Percentiles rank a stretch among this genome's conserved stretches.
Evolutionary conservation across 2,113 vertebrate species (phyloP).

Genomic region (Cygnus buccinator): DNA sequence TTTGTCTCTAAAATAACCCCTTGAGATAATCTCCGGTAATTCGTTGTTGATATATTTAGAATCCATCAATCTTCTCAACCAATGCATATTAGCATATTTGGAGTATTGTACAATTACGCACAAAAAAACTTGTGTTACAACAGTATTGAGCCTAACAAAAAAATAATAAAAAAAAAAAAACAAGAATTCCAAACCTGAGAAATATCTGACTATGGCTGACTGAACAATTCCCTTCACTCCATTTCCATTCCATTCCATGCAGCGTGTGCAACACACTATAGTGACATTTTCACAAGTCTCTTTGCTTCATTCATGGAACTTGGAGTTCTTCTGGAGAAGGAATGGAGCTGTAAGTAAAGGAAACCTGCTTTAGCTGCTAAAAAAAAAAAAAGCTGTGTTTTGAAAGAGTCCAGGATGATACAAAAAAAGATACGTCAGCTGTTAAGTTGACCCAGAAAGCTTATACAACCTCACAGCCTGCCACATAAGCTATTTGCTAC

Average conservation of each 20-base stretch:
- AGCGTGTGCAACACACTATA: background rate
- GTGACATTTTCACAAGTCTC: background rate
- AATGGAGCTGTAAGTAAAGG: background rate
- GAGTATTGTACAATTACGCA: background rate
- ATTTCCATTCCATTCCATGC: background rate
- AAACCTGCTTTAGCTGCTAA: background rate
- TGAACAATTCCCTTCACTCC: background rate
- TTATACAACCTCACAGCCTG: background rate
- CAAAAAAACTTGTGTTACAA: background rate
- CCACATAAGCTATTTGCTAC: background rate
- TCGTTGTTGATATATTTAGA: slow-evolving; percentile 71
- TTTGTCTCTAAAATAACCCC: slow-evolving; percentile 71
- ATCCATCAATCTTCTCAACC: slow-evolving; percentile 43
- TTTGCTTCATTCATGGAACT: background rate
- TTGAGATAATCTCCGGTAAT: slow-evolving; percentile 58
- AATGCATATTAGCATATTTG: background rate
- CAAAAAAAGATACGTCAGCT: background rate
- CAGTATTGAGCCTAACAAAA: background rate
- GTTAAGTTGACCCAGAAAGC: background rate
- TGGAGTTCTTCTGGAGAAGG: background rate
- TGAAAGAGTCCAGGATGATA: background rate
- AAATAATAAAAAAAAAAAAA: background rate
- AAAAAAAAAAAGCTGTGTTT: background rate
- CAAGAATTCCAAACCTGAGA: background rate
- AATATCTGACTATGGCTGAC: background rate